Base-by-base conservation (phyloP, 1,140 invertebrate species). In the Wasmannia auropunctata region DNA sequence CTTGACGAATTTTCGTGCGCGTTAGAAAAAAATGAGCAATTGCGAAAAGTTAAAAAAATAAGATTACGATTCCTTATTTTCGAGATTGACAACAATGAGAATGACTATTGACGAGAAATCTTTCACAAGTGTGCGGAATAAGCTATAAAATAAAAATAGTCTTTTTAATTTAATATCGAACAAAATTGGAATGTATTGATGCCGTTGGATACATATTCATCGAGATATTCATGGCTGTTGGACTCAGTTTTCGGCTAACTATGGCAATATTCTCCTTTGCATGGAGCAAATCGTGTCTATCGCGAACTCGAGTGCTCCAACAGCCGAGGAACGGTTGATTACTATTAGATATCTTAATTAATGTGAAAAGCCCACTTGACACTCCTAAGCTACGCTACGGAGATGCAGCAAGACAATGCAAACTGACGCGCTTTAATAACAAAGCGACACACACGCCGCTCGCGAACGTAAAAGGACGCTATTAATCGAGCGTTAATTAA, bases 401-500 rank as follows among this genome's bases (percentile, higher is more conserved):
- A n/a, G 8, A 70, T 72, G 49, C 46, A 37, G 11, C 31, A 54
- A 19, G n/a, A 74, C 34, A 56, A 74, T 74, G 31, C 22, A 37
- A 56, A 74, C 31, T 56, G 31, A 74, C 14, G 6, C 49, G 49
- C 49, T 22, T 74, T 74, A 74, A 74, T 56, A 70, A 46, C 63
- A 67, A 72, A 72, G 31, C 49, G 49, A 37, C 49, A 54, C 49
- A 54, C 31, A 34, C 19, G 69, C 28, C 5, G 40, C 63, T 67
- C 37, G 22, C 37, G 19, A 67, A 46, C 31, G 37, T 46, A 67
- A 67, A 67, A 67, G 40, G 63, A 67, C 8, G 14, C 19, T 67
- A 67, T 65, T 65, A 40, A 65, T 67, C 63, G 37, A 67, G 22
- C 28, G 63, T 67, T 67, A 67, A 67, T 67, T 67, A 67, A 67